These are phyloP conservation scores for Nomada lathburiana DNA, from an alignment of 2,888 invertebrate genomes.

Conservation along the genomic window DNA sequence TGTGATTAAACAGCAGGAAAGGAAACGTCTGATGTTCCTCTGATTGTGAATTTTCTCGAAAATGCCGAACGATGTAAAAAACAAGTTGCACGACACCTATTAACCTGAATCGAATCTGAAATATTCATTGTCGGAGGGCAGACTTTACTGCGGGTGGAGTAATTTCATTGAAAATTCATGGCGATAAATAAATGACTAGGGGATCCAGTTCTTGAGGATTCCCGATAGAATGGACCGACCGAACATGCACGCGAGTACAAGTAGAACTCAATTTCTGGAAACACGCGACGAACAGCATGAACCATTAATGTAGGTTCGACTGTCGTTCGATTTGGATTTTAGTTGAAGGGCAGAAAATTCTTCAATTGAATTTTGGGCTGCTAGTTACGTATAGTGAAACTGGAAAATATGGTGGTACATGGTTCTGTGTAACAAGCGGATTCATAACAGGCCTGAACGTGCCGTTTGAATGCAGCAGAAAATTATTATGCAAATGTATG, in stretches of 20 bases:
- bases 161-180: slow-evolving; percentile 32
- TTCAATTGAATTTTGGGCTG: no score
- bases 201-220: slow-evolving; percentile 20
- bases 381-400: no score
- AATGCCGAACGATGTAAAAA: not conserved
- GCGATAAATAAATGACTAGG: slow-evolving; percentile 36
- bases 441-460: no score
- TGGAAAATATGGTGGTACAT: no score
- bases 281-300: not conserved
- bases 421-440: no score
- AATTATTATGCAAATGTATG: no score
- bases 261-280: not conserved
- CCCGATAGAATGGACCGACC: not conserved
- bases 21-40: not conserved
- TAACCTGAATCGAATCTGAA: slow-evolving; percentile 47
- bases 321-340: no score
- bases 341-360: no score
- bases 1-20: not conserved
- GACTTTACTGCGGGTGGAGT: slow-evolving; percentile 8
- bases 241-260: not conserved
- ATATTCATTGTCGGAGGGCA: slow-evolving; percentile 35
- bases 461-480: no score
- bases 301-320: not conserved
- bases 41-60: slow-evolving; percentile 21
- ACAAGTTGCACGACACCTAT: slow-evolving; percentile 12